Evolutionary conservation across 2,113 vertebrate genomes (phyloP).

Genomic region (Hassar affinis): DNA sequence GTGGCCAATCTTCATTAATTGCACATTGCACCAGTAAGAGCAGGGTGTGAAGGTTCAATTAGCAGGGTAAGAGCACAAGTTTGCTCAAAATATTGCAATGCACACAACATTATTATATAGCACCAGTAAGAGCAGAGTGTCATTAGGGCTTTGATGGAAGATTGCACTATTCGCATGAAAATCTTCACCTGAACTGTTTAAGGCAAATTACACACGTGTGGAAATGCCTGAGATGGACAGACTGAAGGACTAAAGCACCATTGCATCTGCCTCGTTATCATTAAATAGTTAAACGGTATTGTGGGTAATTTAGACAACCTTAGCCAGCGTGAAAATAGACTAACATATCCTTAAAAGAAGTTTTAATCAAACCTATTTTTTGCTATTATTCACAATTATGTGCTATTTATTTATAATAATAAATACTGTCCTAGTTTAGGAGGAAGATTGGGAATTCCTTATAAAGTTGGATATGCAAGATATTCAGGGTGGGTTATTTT

Average conservation of each 20-base stretch:
- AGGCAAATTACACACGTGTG: neutral
- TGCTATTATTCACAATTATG: neutral
- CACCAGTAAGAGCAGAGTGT: too few species aligned
- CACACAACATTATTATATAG: too few species aligned
- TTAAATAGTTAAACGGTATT: neutral
- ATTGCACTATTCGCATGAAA: neutral
- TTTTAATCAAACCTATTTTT: neutral
- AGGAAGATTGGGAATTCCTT: neutral
- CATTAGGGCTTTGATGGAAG: neutral
- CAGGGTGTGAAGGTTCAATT: too few species aligned
- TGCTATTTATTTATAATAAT: neutral
- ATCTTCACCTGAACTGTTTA: neutral
- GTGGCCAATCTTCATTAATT: too few species aligned
- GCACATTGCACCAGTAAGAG: too few species aligned
- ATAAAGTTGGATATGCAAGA: neutral
- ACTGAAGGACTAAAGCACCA: neutral
- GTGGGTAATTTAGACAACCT: too few species aligned
- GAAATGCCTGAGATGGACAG: neutral
- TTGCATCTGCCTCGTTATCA: neutral
- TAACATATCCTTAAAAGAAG: neutral
- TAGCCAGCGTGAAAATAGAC: neutral
- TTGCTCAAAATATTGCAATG: too few species aligned
- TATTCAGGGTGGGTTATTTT: neutral
- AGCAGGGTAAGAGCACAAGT: too few species aligned
- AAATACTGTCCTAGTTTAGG: too few species aligned